phyloP scores from a whole-genome alignment of 2,113 vertebrate genomes.

The Anarhynchus alexandrinus region DNA sequence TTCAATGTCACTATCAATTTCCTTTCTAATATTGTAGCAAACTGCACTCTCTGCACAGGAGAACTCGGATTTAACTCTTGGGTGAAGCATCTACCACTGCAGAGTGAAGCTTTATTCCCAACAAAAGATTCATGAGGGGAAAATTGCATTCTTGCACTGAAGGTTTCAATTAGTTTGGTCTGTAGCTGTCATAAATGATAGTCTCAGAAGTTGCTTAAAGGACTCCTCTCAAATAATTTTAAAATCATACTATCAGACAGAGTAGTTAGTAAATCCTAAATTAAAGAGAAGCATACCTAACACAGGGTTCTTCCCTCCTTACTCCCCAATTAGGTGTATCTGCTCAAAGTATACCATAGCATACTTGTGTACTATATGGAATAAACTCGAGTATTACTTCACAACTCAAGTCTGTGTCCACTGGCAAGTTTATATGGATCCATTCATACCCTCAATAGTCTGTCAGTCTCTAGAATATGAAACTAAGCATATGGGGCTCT shows the following conservation, averaged over 20 bases:
- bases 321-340: rapidly evolving
- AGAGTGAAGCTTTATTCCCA: neutral
- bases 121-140: neutral
- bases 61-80: neutral
- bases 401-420: neutral
- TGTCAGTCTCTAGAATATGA: neutral
- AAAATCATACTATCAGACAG: neutral
- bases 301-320: neutral
- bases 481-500: neutral
- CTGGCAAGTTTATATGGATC: neutral
- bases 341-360: neutral
- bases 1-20: neutral
- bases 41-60: neutral
- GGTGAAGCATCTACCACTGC: neutral
- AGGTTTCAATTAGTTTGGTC: neutral
- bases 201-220: neutral
- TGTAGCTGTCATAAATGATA: neutral
- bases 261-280: neutral
- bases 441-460: neutral
- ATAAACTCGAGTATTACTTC: neutral
- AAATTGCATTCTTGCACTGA: neutral
- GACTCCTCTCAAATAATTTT: neutral
- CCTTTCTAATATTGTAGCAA: neutral
- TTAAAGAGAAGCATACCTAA: neutral
- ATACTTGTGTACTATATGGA: neutral